Evolutionary conservation across 1,140 invertebrate genomes (phyloP).

Genomic region (Trachymyrmex septentrionalis): DNA sequence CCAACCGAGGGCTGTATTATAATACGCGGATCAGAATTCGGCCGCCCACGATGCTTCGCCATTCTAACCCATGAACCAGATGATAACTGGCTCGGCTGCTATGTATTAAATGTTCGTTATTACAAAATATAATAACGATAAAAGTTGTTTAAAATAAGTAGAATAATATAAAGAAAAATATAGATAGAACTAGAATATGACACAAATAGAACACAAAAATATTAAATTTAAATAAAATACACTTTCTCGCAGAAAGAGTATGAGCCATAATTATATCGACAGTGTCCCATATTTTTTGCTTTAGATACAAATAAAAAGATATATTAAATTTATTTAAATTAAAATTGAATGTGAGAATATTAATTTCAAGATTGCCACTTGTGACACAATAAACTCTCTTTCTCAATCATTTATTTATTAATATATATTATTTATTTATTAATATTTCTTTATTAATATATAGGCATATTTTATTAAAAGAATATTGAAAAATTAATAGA

Average conservation of each 20-base stretch:
- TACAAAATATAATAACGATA: neutral
- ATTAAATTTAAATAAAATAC: neutral
- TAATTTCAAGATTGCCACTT: neutral
- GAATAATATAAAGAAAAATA: neutral
- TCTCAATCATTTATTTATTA: neutral
- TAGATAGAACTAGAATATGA: neutral
- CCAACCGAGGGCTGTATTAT: constrained; percentile 41
- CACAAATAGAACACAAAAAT: neutral
- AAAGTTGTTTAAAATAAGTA: neutral
- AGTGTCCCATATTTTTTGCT: too few species aligned
- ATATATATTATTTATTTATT: too few species aligned
- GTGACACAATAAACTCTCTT: neutral
- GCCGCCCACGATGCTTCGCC: constrained; percentile 66
- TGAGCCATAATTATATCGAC: too few species aligned
- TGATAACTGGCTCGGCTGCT: constrained; percentile 4
- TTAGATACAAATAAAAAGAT: neutral
- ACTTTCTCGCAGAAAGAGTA: too few species aligned
- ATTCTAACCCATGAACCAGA: constrained; percentile 42
- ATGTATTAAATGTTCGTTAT: constrained; percentile 18
- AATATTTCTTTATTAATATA: too few species aligned
- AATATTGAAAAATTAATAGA: neutral
- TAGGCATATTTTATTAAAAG: constrained; percentile 16
- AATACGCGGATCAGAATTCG: constrained; percentile 62
- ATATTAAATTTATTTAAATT: neutral
- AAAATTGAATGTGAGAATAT: neutral